These are phyloP conservation scores for Entomyzon cyanotis DNA, from an alignment of 2,113 vertebrate genomes.

Conservation along the genomic window DNA sequence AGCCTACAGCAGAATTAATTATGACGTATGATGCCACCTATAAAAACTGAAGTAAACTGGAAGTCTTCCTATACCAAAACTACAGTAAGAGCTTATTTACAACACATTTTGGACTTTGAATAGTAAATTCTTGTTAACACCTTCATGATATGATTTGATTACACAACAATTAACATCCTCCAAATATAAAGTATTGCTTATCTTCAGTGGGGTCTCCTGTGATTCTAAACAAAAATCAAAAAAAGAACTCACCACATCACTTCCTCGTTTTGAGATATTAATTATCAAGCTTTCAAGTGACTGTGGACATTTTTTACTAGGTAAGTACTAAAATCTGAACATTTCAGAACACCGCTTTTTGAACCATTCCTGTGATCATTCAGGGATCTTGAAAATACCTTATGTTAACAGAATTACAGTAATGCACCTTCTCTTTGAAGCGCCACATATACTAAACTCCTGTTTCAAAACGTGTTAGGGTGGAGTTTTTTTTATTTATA, in stretches of 20 bases:
- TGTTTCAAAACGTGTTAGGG: not conserved
- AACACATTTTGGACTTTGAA: rapidly evolving
- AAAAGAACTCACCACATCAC: not conserved
- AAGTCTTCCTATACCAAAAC: not conserved
- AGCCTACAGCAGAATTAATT: not conserved
- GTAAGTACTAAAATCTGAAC: not conserved
- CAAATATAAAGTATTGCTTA: not conserved
- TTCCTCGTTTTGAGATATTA: not conserved
- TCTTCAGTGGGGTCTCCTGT: not conserved
- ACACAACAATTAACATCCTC: not conserved
- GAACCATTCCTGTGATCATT: not conserved
- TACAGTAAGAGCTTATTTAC: not conserved
- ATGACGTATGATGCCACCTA: not conserved
- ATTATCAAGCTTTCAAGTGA: not conserved
- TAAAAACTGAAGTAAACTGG: not conserved
- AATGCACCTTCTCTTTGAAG: not conserved
- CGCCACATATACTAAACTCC: rapidly evolving
- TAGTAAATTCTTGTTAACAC: not conserved
- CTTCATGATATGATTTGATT: not conserved
- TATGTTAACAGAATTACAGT: not conserved
- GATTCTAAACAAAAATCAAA: not conserved
- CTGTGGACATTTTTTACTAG: not conserved
- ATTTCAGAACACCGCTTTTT: not conserved
- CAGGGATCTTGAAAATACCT: not conserved
- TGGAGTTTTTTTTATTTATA: not conserved